Evolutionary conservation across 2,113 vertebrate genomes (phyloP).

Genomic region (Panthera uncia): DNA sequence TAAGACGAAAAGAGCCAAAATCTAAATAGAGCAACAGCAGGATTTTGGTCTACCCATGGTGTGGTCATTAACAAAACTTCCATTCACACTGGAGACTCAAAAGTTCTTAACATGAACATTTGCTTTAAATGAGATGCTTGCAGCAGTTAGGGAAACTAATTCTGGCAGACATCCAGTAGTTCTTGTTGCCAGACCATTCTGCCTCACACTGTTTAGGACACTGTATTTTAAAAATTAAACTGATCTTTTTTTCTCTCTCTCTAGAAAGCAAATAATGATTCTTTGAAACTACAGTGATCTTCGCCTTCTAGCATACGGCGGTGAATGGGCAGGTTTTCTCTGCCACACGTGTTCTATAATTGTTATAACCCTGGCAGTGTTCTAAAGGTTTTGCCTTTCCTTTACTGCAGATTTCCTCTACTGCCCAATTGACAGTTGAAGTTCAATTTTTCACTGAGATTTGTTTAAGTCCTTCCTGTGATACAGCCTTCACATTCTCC

Average conservation of each 20-base stretch:
- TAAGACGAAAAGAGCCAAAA: background rate
- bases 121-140: background rate
- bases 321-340: background rate
- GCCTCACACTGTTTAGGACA: background rate
- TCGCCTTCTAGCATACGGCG: background rate
- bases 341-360: background rate
- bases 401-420: background rate
- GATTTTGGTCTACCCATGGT: background rate
- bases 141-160: background rate
- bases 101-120: background rate
- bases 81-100: background rate
- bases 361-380: background rate
- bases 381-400: background rate
- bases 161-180: background rate
- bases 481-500: constrained; percentile 33
- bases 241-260: background rate
- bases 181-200: background rate
- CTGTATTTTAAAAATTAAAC: background rate
- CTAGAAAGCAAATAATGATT: constrained; percentile 8
- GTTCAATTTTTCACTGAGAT: background rate
- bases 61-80: background rate
- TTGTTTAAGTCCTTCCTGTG: background rate
- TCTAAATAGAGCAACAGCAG: background rate
- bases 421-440: background rate
- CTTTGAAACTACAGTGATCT: background rate